Evolutionary conservation across 2,113 vertebrate species (phyloP), one percentile per base, ranked within the genome.

Genomic region (Ageneiosus marmoratus): DNA sequence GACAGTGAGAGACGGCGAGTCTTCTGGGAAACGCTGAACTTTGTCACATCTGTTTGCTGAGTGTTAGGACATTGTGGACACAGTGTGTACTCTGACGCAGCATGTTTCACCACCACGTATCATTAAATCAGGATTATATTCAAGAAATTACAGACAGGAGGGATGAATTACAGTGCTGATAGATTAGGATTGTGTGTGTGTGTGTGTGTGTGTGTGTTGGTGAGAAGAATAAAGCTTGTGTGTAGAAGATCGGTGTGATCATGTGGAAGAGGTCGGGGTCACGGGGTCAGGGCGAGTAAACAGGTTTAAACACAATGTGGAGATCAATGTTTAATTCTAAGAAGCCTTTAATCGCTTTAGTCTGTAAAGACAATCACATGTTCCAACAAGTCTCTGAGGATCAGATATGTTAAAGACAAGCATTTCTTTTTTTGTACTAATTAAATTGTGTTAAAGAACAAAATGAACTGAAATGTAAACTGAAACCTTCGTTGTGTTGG

Each of bases 1-100:
- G 93, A 93, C 81, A 90, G 87, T 86, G 87, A 86, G 90, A 94
- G 90, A 94, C 88, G 88, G 69, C 73, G 89, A 89, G 87, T 88
- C 37, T 67, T 80, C 86, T 87, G 88, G 87, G 78, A 84, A 90
- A 90, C 81, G 84, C 86, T 86, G 79, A 53, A 85, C 88, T 84
- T 85, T 92, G 89, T 84, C 82, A 90, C 44, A 85, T 48, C 2
- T 94, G 85, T 94, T 93, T 94, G 89, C 86, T n/a, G 70, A 16
- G 72, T 90, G 92, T 94, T 91, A 90, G 89, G 83, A 83, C 53
- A 91, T 93, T 89, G 91, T 67, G 72, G 88, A 83, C 80, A 86
- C 20, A 69, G 86, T 84, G 84, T 90, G 88, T 89, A 5, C 82
- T 85, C 55, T 62, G 84, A 79, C 67, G 46, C 37, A 37, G 65